These are phyloP conservation scores for Tokudaia muenninki DNA, from an alignment of 2,797 vertebrate genomes.

Conservation along the genomic window DNA sequence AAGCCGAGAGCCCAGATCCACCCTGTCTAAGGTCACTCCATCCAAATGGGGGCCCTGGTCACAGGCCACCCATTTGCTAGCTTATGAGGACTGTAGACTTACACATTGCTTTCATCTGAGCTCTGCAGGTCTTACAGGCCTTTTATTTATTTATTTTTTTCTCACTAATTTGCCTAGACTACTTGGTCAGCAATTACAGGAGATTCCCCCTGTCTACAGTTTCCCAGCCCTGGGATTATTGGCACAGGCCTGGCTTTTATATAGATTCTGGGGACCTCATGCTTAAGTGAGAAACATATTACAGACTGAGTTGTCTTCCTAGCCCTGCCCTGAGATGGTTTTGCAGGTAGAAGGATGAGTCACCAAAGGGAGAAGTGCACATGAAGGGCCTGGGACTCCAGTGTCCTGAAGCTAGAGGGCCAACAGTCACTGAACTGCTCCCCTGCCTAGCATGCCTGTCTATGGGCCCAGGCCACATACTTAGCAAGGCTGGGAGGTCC, in stretches of 20 bases:
- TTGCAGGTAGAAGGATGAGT: accelerated
- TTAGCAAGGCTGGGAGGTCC: not conserved
- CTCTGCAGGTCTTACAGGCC: not conserved
- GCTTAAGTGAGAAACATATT: not conserved
- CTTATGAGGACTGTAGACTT: not conserved
- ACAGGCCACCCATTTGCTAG: not conserved
- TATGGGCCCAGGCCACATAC: not conserved
- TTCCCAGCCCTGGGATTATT: not conserved
- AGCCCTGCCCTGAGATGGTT: not conserved
- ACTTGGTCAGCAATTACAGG: not conserved
- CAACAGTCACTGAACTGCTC: not conserved
- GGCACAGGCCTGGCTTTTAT: not conserved
- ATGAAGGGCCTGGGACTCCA: not conserved
- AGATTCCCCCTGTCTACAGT: not conserved
- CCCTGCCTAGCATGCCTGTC: too few species aligned
- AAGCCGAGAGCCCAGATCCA: not conserved
- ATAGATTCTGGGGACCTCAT: not conserved
- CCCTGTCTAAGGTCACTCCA: not conserved
- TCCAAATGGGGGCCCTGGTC: not conserved
- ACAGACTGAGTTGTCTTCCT: not conserved
- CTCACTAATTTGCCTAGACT: not conserved
- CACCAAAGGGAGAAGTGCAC: accelerated
- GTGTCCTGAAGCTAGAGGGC: too few species aligned
- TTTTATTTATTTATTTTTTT: not conserved
- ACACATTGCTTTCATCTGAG: not conserved